Evolutionary conservation across 2,113 vertebrate species (phyloP).

Genomic region (Lepisosteus osseus): DNA sequence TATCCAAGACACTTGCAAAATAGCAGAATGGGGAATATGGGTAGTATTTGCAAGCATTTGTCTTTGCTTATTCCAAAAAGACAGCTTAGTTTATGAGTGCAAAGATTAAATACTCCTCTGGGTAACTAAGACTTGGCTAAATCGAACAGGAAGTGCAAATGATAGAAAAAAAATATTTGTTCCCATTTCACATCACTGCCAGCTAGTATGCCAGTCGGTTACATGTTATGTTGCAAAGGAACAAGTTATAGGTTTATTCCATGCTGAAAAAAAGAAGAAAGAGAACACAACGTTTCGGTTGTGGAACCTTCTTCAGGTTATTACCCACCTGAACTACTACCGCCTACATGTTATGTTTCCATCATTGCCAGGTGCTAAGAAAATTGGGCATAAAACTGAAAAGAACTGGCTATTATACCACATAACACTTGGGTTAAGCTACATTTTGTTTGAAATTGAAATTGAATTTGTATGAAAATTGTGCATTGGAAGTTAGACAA

Average conservation of each 20-base stretch:
- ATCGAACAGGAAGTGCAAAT: neutral
- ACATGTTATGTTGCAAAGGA: neutral
- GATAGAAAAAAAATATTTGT: neutral
- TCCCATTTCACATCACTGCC: neutral
- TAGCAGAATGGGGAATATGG: too few species aligned
- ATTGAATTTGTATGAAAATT: neutral
- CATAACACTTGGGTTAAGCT: neutral
- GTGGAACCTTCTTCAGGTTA: too few species aligned
- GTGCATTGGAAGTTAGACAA: neutral
- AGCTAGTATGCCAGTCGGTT: neutral
- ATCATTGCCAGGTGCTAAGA: constrained; percentile 3
- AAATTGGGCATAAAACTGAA: neutral
- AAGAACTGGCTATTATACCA: neutral
- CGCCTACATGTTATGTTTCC: neutral
- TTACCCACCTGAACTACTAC: too few species aligned
- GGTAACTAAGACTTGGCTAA: neutral
- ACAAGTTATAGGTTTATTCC: too few species aligned
- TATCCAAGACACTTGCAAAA: too few species aligned
- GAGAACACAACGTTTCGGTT: too few species aligned
- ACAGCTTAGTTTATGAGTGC: too few species aligned
- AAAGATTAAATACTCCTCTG: too few species aligned
- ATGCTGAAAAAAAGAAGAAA: too few species aligned
- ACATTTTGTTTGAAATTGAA: neutral
- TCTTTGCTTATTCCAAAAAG: too few species aligned
- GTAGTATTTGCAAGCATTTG: too few species aligned